Percentiles rank a stretch among this genome's conserved stretches.
These are phyloP conservation scores for Coremacera marginata DNA, from an alignment of 2,888 invertebrate species.

Conservation along the genomic window DNA sequence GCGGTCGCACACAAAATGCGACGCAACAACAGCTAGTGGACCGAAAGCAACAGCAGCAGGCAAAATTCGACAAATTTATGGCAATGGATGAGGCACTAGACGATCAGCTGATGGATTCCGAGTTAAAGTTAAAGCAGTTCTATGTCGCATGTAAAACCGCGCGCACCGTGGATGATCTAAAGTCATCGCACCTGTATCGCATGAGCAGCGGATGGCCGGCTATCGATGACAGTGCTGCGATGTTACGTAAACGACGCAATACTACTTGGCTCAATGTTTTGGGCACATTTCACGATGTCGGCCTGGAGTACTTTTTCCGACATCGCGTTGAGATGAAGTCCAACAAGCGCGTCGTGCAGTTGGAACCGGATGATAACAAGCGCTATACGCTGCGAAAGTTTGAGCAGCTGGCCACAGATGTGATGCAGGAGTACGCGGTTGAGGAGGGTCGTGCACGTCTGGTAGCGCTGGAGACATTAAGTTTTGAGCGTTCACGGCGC, in stretches of 20 bases:
- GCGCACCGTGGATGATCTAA: conserved; percentile 58
- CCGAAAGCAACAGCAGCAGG: conserved; percentile 54
- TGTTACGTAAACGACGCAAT: conserved; percentile 52
- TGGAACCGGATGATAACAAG: conserved; percentile 54
- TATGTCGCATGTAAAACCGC: conserved; percentile 59
- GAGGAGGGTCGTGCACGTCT: conserved; percentile 60
- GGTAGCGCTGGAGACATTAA: conserved; percentile 61
- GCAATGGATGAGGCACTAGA: conserved; percentile 49
- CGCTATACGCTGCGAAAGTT: conserved; percentile 61
- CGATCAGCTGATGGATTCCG: conserved; percentile 59
- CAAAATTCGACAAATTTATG: conserved; percentile 59
- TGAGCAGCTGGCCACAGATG: conserved; percentile 59
- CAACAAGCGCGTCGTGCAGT: conserved; percentile 58
- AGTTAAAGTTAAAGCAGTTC: conserved; percentile 62
- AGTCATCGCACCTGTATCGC: conserved; percentile 58
- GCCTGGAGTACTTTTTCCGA: conserved; percentile 62
- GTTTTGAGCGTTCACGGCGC: conserved; percentile 60
- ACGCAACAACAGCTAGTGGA: conserved; percentile 49
- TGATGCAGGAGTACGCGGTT: conserved; percentile 58
- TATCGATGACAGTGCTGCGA: conserved; percentile 52
- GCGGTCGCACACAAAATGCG: conserved; percentile 53
- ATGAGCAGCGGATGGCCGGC: conserved; percentile 66
- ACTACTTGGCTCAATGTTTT: conserved; percentile 60
- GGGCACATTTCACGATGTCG: conserved; percentile 62
- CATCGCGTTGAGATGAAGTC: conserved; percentile 60